Evolutionary conservation across 2,888 invertebrate species (phyloP), one percentile per base, ranked within the genome.

Genomic region (Acleris laterana): DNA sequence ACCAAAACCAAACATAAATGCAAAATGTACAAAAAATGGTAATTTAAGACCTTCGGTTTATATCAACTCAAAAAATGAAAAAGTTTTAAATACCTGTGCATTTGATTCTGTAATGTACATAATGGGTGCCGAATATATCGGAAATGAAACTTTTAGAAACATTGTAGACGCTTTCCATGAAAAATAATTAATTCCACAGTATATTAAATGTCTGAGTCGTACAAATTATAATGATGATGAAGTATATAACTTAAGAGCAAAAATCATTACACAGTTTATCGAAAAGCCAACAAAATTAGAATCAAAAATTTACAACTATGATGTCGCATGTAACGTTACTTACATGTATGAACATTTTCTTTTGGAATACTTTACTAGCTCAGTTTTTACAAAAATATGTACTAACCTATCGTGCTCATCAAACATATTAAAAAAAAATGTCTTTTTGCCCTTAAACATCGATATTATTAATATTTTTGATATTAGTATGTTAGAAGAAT

Each of bases 71-170:
- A 46, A 46, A 20, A 17, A 59, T 46, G 32, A 49, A 46, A 46
- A 59, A 59, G 19, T 49, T 44, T 17, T 59, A 49, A 59, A 59
- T 16, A 59, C 50, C n/a, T 59, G 59, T 48, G 59, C 46, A 44
- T 46, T 59, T 17, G 59, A 59, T 59, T 59, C 59, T 59, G 59
- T 59, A n/a, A 59, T 59, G 49, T 59, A 59, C 44, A 25, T 59
- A 46, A 44, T 59, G 49, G n/a, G 59, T 49, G 42, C 46, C 22
- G 59, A 46, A 46, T 59, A 59, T 46, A 59, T 25, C 32, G 46
- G n/a, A 59, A 59, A 59, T 28, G 25, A 49, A 46, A 38, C 1
- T 59, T 44, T 49, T 28, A 49, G 25, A 25, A 20, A 59, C 22
- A 22, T 59, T 59, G 20, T 59, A 49, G 59, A 59, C 48, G 48